Conservation (phyloP, 2,888 invertebrate species). For the Panzeria rudis region DNA sequence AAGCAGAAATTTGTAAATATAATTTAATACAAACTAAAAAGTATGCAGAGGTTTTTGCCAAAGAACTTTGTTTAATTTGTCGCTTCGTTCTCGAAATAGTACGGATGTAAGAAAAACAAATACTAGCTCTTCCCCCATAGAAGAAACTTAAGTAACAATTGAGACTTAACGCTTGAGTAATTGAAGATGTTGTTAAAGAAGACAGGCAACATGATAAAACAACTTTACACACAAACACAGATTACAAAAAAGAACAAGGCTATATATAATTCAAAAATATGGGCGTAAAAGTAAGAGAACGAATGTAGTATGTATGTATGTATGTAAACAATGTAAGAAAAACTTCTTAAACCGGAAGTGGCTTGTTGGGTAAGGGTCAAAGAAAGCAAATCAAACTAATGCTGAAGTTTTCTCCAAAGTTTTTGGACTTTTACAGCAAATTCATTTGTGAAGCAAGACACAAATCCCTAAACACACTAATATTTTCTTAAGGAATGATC, state of each 20-base stretch:
- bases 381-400: slow-evolving; percentile 58
- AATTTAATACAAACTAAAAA: slow-evolving; percentile 12
- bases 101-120: slow-evolving; percentile 13
- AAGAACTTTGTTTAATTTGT: not conserved
- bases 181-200: slow-evolving; percentile 64
- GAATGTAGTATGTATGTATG: not conserved
- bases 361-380: slow-evolving; percentile 57
- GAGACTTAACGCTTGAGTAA: slow-evolving; percentile 71
- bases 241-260: not conserved
- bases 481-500: slow-evolving; percentile 31
- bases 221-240: not conserved
- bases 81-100: not conserved
- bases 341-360: slow-evolving; percentile 50
- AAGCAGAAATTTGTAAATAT: slow-evolving; percentile 4
- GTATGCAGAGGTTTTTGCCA: not conserved
- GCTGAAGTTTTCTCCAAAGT: slow-evolving; percentile 45
- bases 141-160: slow-evolving; percentile 58
- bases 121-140: not conserved
- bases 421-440: slow-evolving; percentile 6
- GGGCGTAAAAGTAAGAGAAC: not conserved
- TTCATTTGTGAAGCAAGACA: slow-evolving; percentile 9
- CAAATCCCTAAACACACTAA: slow-evolving; percentile 36
- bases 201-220: slow-evolving; percentile 61
- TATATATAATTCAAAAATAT: slow-evolving; percentile 15
- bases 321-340: not conserved